Evolutionary conservation across 2,888 invertebrate genomes (phyloP), one percentile per base, ranked within the genome.

Genomic region (Helicoverpa assulta): DNA sequence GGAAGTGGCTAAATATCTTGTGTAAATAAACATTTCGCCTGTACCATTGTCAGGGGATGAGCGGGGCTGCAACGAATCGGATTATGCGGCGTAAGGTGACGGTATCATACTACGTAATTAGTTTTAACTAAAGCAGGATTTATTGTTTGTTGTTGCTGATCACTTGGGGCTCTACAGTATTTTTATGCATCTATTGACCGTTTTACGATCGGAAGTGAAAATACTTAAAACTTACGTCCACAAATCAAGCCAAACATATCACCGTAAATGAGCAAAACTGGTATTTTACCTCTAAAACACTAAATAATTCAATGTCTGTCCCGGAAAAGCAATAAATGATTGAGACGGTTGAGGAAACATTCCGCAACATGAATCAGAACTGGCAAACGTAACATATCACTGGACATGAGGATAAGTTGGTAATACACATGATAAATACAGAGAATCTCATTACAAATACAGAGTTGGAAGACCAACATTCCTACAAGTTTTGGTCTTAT

Each of bases 1-100:
- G 95, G 94, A 95, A 94, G 95, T 94, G 94, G 92, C 94, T 95
- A 95, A 95, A 95, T 94, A 95, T 94, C 94, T 95, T 95, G 95
- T 94, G 93, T 95, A 95, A 95, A 95, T 94, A 95, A 95, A 95
- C 94, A 95, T 94, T 93, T 84, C 87, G 92, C 90, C 90, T 89
- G 90, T 90, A 88, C 90, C 89, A 93, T 94, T 94, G 94, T 93
- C 89, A 88, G 86, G 93, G 93, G 92, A 91, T 87, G 90, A 91
- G 86, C 88, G 88, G 88, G 83, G 88, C 92, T 90, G 90, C 90
- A 89, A 86, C 92, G 86, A 93, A 95, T 94, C 93, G 93, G 94
- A 94, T 95, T 94, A 94, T 89, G 89, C 83, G 90, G 91, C 89
- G 89, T 88, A 90, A 90, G 92, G 91, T 91, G 87, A 89, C 87